A percentile compares a stretch with the other conserved stretches of the same genome.
These are phyloP conservation scores for Drosophila baimaii DNA, from an alignment of 1,140 invertebrate genomes.

Conservation along the genomic window DNA sequence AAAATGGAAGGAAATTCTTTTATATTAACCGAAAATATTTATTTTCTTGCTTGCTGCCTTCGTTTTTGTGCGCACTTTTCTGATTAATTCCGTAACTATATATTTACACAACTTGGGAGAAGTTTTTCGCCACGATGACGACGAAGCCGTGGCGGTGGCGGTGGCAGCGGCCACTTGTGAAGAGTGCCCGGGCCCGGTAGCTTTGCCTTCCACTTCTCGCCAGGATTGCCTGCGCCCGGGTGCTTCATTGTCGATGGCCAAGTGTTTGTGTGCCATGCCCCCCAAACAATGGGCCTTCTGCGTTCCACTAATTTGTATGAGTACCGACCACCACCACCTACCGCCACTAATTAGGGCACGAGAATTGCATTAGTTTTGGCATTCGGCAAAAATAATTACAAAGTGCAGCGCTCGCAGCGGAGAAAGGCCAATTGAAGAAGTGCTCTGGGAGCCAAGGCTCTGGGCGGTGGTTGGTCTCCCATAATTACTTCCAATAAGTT, in stretches of 20 bases:
- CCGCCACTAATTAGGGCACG: conserved; percentile 67
- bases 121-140: conserved; percentile 54
- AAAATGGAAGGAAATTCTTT: conserved; percentile 51
- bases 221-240: conserved; percentile 16
- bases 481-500: conserved; percentile 75
- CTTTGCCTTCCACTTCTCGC: conserved; percentile 66
- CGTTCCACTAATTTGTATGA: conserved; percentile 60
- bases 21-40: conserved; percentile 81
- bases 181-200: conserved; percentile 23
- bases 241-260: conserved; percentile 48
- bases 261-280: conserved; percentile 45
- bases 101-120: conserved; percentile 71
- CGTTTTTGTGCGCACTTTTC: conserved; percentile 64
- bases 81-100: conserved; percentile 78
- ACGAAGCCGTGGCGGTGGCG: conserved; percentile 31
- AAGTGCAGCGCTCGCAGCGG: conserved; percentile 29
- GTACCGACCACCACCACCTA: conserved; percentile 20
- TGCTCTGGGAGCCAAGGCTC: conserved; percentile 16
- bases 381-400: conserved; percentile 61
- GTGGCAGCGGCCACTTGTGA: conserved; percentile 48
- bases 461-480: conserved; percentile 7
- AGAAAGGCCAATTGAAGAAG: conserved; percentile 42
- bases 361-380: conserved; percentile 67
- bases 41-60: conserved; percentile 59
- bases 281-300: conserved; percentile 38